Percentiles rank a stretch among this genome's conserved stretches.
phyloP scores from a whole-genome alignment of 2,797 vertebrate genomes.

The Pyrocephalus nanus region DNA sequence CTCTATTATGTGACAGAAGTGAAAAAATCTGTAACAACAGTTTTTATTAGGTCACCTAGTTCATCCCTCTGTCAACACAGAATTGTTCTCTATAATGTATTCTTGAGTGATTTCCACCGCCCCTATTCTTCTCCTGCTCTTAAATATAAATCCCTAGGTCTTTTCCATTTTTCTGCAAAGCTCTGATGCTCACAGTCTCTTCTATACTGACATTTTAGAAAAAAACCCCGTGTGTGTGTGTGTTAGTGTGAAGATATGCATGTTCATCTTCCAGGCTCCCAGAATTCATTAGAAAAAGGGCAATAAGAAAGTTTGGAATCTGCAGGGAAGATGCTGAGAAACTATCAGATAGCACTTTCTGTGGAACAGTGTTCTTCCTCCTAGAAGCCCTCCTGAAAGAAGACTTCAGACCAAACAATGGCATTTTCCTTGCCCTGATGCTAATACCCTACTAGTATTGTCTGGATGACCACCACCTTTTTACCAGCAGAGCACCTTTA shows the following conservation, averaged over 20 bases:
- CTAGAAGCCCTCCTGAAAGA: not conserved
- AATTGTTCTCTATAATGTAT: constrained; percentile 14
- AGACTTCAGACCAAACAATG: not conserved
- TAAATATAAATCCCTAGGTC: not conserved
- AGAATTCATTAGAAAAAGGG: not conserved
- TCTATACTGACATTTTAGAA: not conserved
- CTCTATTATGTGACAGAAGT: constrained; percentile 51
- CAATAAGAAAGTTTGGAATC: not conserved
- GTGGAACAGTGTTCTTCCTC: not conserved
- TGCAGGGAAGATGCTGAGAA: not conserved
- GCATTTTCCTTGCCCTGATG: not conserved
- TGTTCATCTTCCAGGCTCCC: not conserved
- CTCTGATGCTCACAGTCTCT: not conserved
- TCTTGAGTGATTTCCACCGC: not conserved
- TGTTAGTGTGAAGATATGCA: not conserved
- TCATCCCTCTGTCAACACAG: constrained; percentile 49
- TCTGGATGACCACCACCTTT: not conserved
- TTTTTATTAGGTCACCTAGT: constrained; percentile 67
- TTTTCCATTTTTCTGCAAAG: not conserved
- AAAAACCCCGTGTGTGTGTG: accelerated
- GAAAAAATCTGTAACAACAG: constrained; percentile 41
- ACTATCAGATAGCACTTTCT: not conserved
- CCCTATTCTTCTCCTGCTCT: not conserved
- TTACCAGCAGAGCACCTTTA: not conserved
- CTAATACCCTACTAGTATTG: not conserved